Base-by-base conservation (phyloP, 2,113 vertebrate species). In the Tragelaphus scriptus region DNA sequence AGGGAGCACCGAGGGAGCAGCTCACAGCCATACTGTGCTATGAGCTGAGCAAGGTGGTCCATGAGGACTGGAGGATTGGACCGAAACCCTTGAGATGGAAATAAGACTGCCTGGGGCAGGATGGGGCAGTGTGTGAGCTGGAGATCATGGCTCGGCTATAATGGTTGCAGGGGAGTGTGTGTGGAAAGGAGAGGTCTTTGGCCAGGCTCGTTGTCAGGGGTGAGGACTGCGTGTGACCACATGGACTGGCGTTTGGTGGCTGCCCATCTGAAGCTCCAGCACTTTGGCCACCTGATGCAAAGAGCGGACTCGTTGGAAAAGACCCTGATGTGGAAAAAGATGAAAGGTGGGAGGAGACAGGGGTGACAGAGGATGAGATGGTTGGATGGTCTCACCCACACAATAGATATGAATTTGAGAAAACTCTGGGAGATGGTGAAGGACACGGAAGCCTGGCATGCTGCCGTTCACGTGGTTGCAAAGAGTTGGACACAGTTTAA, bases 181-280 rank as follows among this genome's bases (percentile, higher is more conserved):
- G 99, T 19, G 98, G 99, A 92, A 98, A 99, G 68, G 99, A 98
- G 96, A 99, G 97, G 97, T 99, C 99, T 16, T 99, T 98, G 0
- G 99, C 99, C 61, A 97, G 97, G 0, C 94, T 99, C 93, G 99
- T 98, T 97, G 98, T 99, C 21, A 98, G 99, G 49, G 99, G 99
- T 99, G 99, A 98, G 98, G 96, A 53, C 28, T 11, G 23, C 14
- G 11, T 30, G 55, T 19, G 55, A 5, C 36, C 55, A 28, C 36
- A 2, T 23, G 71, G 21, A 25, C 36, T 44, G 75, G 13, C 25
- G 0, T 79, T 47, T 14, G 40, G 75, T 79, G 75, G 68, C 21
- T 25, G 21, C 68, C 11, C 19, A 7, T 36, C n/a, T 36, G 65
- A 21, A 36, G 17, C 65, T 36, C n/a, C 19, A 71, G n/a, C 65